phyloP scores from a whole-genome alignment of 2,888 invertebrate genomes.

The Chalcis sispes region DNA sequence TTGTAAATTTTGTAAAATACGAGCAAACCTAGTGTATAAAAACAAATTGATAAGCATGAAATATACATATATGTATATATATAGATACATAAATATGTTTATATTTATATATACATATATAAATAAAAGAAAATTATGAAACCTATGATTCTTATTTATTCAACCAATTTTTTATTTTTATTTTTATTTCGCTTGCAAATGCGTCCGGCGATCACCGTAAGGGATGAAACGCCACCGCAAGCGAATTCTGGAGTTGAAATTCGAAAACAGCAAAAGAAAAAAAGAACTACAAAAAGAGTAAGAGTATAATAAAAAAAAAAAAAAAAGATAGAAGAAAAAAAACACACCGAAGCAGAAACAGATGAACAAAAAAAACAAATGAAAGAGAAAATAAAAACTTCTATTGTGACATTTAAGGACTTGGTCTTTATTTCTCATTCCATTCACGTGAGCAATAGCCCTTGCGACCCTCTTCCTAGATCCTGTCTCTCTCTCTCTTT shows the following conservation, averaged over 20 bases:
- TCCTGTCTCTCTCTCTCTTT: constrained; percentile 30
- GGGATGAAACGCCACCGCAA: constrained; percentile 32
- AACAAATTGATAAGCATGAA: constrained; percentile 9
- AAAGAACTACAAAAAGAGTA: neutral
- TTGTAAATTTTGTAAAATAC: constrained; percentile 58
- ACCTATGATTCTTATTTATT: too few species aligned
- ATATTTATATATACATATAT: too few species aligned
- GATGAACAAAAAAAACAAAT: constrained; percentile 41
- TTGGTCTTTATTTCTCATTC: constrained; percentile 57
- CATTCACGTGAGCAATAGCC: constrained; percentile 52
- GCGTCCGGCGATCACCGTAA: constrained; percentile 22
- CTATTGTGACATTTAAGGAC: constrained; percentile 59
- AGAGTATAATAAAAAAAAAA: constrained; percentile 6
- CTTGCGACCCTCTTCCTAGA: constrained; percentile 38
- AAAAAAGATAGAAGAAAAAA: neutral
- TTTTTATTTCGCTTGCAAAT: constrained; percentile 6
- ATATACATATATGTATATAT: too few species aligned
- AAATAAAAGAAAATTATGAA: too few species aligned
- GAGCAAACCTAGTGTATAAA: constrained; percentile 44
- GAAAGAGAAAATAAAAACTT: constrained; percentile 59
- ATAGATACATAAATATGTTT: too few species aligned
- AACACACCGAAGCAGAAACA: neutral
- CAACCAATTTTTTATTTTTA: constrained; percentile 16
- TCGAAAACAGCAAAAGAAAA: constrained; percentile 34
- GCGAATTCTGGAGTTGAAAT: constrained; percentile 40